phyloP scores from a whole-genome alignment of 2,888 invertebrate genomes.

The Cantharis rustica region DNA sequence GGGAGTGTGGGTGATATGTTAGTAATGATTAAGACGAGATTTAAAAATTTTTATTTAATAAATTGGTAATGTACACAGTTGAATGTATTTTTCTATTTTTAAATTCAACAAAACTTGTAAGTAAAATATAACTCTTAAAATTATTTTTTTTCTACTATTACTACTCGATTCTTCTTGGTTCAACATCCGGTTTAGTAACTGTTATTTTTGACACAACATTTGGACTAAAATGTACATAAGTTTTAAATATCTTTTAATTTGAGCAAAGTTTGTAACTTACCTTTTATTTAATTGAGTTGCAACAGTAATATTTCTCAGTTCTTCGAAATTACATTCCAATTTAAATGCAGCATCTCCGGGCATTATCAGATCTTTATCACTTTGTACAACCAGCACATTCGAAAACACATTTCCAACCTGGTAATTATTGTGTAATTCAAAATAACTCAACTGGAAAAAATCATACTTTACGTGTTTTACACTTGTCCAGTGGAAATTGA shows the following conservation, averaged over 20 bases:
- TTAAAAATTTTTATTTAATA: slow-evolving; percentile 12
- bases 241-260: not conserved
- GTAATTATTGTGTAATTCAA: slow-evolving; percentile 11
- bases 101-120: not conserved
- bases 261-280: slow-evolving; percentile 23
- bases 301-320: slow-evolving; percentile 60
- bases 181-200: slow-evolving; percentile 62
- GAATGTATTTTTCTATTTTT: not conserved
- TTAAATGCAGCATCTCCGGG: slow-evolving; percentile 70
- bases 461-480: slow-evolving; percentile 59
- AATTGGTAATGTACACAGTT: slow-evolving; percentile 12
- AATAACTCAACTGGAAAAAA: not conserved
- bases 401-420: slow-evolving; percentile 62
- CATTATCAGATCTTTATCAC: slow-evolving; percentile 68
- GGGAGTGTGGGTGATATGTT: slow-evolving; percentile 9
- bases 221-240: slow-evolving; percentile 1
- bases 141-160: slow-evolving; percentile 42
- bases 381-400: slow-evolving; percentile 67
- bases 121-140: not conserved
- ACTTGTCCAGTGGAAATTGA: slow-evolving; percentile 62
- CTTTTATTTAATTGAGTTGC: slow-evolving; percentile 57
- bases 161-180: not conserved
- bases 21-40: slow-evolving; percentile 8
- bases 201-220: slow-evolving; percentile 58
- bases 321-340: slow-evolving; percentile 66